Evolutionary conservation across 2,797 vertebrate species (phyloP).

Genomic region (Alauda arvensis): DNA sequence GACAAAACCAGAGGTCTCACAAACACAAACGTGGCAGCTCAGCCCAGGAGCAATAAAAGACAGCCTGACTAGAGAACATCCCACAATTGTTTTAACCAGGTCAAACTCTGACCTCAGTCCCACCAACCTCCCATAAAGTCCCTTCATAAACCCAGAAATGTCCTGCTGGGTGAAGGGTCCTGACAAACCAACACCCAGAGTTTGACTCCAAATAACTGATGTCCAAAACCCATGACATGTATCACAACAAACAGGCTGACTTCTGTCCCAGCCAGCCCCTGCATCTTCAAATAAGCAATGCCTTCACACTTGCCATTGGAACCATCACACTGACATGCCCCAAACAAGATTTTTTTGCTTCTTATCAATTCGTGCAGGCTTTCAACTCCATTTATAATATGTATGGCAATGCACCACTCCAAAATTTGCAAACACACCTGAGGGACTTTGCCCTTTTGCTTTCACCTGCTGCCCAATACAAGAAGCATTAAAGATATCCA

Average conservation of each 20-base stretch:
- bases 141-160: background rate
- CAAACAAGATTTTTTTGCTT: background rate
- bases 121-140: background rate
- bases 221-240: background rate
- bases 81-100: background rate
- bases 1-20: background rate
- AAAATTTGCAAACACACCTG: background rate
- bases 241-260: background rate
- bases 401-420: background rate
- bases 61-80: background rate
- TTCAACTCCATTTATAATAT: background rate
- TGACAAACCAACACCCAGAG: background rate
- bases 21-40: background rate
- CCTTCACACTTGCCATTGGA: background rate
- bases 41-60: background rate
- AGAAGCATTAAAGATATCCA: background rate
- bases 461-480: background rate
- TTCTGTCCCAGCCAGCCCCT: background rate
- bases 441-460: background rate
- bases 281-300: background rate
- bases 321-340: background rate
- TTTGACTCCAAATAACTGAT: background rate
- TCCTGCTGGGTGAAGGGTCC: background rate
- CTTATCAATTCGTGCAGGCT: background rate
- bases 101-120: background rate